phyloP scores from a whole-genome alignment of 2,797 vertebrate genomes.

The Yasuhikotakia modesta region DNA sequence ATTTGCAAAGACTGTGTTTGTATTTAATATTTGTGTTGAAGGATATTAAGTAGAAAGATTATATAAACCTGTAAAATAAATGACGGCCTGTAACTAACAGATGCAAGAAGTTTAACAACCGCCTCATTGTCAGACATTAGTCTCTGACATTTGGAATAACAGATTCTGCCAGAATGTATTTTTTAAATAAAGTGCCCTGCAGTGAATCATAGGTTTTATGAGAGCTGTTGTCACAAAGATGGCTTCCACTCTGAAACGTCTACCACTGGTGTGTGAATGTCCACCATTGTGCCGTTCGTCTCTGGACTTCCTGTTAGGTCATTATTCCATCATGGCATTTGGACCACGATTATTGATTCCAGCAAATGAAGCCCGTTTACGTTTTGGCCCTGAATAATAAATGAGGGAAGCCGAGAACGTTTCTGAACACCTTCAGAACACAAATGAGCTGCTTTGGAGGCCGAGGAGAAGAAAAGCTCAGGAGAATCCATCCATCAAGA shows the following conservation, averaged over 20 bases:
- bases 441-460: constrained; percentile 36
- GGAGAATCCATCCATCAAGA: constrained; percentile 38
- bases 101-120: not conserved
- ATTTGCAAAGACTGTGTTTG: not conserved
- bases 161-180: constrained; percentile 1
- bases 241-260: constrained; percentile 1
- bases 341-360: constrained; percentile 44
- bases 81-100: not conserved
- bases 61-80: not conserved
- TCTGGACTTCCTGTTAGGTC: constrained; percentile 29
- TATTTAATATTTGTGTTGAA: not conserved
- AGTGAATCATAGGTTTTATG: constrained; percentile 21
- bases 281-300: constrained; percentile 45
- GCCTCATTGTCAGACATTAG: constrained; percentile 6
- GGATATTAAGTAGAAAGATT: not conserved
- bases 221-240: constrained; percentile 30
- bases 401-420: constrained; percentile 45
- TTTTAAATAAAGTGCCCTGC: constrained; percentile 3
- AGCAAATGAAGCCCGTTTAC: constrained; percentile 41
- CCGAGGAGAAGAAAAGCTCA: constrained; percentile 26
- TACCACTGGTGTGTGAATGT: constrained; percentile 33
- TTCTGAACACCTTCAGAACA: constrained; percentile 46
- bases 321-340: constrained; percentile 48
- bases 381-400: constrained; percentile 51
- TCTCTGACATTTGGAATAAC: not conserved